Conservation (phyloP, 1,140 invertebrate genomes). For the Megalopta genalis region DNA sequence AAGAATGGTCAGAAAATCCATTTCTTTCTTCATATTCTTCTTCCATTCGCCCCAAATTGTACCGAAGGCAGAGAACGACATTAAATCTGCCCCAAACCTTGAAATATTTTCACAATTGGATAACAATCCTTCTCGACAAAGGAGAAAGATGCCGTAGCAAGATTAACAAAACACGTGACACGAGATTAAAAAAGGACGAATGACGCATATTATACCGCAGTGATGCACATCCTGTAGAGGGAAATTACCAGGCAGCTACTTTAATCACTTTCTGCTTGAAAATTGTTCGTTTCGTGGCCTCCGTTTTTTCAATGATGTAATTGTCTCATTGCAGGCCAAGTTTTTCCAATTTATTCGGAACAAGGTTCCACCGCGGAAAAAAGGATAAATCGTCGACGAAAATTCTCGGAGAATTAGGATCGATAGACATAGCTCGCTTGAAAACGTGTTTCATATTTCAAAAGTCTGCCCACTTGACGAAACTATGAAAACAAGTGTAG, state of each 20-base stretch:
- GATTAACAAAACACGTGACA: neutral
- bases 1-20: no score
- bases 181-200: neutral
- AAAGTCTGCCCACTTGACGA: no score
- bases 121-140: neutral
- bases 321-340: neutral
- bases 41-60: no score
- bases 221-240: neutral
- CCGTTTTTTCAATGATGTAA: neutral
- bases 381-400: neutral
- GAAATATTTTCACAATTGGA: neutral
- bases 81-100: neutral
- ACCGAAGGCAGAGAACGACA: no score
- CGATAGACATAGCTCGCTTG: no score
- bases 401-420: neutral
- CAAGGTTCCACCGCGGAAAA: neutral
- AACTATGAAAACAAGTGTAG: no score
- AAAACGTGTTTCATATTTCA: no score
- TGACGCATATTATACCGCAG: conserved; percentile 3
- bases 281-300: neutral
- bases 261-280: neutral
- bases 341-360: neutral
- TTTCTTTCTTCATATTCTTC: no score
- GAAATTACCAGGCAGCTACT: neutral
- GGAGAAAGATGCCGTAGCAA: neutral